Base-by-base conservation (phyloP, 2,797 vertebrate genomes). In the Characodon lateralis region DNA sequence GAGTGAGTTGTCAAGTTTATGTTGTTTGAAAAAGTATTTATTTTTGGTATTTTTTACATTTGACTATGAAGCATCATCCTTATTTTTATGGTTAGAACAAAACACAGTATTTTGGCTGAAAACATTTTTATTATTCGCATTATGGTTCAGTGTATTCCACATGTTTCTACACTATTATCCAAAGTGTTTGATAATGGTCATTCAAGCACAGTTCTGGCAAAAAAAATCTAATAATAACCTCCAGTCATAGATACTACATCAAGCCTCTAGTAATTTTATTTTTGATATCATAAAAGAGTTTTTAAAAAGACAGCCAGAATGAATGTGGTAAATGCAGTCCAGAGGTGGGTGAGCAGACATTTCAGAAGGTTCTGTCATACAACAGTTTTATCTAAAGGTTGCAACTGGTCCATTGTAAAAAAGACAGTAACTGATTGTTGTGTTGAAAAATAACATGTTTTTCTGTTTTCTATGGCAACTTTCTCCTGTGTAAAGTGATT, bases 141-240 rank as follows among this genome's bases (percentile, higher is more conserved):
- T 87, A 50, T 78, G 55, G 81, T 85, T 86, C 80, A 84, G 88
- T 78, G 46, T 85, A 86, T 91, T 94, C 91, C 84, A 86, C 88
- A 93, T 87, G 76, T 84, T 78, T 78, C 82, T 81, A 86, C 46
- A 81, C 76, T 79, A 39, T 71, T 83, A 77, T 90, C 48, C 68
- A 78, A 82, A 80, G 88, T 80, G 65, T 76, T 81, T 86, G 83
- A 76, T 80, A 53, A 48, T 88, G 72, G 46, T 77, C 74, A 77
- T 86, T 82, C 72, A 91, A 89, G 93, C 88, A 91, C 89, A 92
- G 88, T 73, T 71, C 73, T 89, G 73, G 79, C 65, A 80, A 91
- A 75, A 88, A 88, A 82, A 83, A 73, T 65, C 18, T 12, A 46
- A 68, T 68, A 83, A 83, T 75, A 51, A 61, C 56, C 78, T 88